Evolutionary conservation across 2,888 invertebrate genomes (phyloP), one percentile per base, ranked within the genome.

Genomic region (Crocallis elinguaria): DNA sequence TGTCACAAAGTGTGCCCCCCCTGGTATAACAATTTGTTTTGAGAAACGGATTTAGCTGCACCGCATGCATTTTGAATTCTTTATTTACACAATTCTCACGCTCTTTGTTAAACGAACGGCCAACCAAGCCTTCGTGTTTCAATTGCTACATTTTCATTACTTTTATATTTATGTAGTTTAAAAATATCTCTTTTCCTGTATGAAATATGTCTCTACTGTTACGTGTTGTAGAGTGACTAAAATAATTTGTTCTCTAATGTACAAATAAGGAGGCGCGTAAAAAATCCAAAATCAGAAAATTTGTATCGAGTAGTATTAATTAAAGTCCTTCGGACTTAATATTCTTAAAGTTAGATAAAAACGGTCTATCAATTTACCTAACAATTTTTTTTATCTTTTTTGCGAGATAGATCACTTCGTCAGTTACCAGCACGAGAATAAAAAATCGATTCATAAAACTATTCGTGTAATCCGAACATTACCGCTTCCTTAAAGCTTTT

Each of bases 401-500:
- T n/a, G n/a, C n/a, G n/a, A n/a, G n/a, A n/a, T n/a, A n/a, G n/a
- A n/a, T n/a, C n/a, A n/a, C n/a, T n/a, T n/a, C n/a, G n/a, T n/a
- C n/a, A n/a, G n/a, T n/a, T n/a, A n/a, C 3, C 9, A 25, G 29
- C n/a, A 29, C 1, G 29, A 29, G 3, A 29, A 27, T 9, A 9
- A 29, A 29, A 11, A 29, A 6, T 29, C 9, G 29, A 29, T 29
- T 12, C 29, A 12, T 12, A 12, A 29, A 29, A 29, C 29, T 33
- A 17, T 33, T 17, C 32, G 32, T 32, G 32, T 32, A 12, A 14
- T 14, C 48, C 25, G 29, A 48, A 39, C 39, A 30, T 33, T 39
- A 39, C 39, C 32, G 33, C 25, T 33, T 38, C 39, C 35, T 41
- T 30, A 44, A 37, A 62, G 50, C 57, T 59, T 57, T 62, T 59